Percentiles rank a stretch among this genome's conserved stretches.
Evolutionary conservation across 2,113 vertebrate species (phyloP).

Genomic region (Puntigrus tetrazona): DNA sequence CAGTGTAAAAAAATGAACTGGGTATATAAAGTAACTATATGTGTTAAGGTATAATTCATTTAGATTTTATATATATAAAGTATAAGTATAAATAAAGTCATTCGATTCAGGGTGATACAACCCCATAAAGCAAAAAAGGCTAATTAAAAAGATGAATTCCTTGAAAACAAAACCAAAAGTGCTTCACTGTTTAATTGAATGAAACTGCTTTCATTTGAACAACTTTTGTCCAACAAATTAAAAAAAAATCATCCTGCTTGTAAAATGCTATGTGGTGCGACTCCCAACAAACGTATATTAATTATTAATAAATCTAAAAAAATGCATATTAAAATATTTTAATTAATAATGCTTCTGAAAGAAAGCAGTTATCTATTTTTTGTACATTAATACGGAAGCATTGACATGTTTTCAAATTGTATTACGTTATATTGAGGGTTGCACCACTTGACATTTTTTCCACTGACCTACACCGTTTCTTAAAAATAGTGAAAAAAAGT

Average conservation of each 20-base stretch:
- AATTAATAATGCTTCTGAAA: no score
- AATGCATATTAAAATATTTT: no score
- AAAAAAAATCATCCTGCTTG: neutral
- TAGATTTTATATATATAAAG: no score
- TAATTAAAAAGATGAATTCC: neutral
- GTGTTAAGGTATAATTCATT: no score
- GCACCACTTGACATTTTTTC: neutral
- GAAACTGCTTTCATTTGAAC: no score
- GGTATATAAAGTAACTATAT: no score
- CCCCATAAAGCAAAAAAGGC: neutral
- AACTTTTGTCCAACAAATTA: neutral
- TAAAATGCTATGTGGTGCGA: neutral
- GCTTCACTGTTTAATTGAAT: neutral
- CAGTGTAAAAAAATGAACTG: no score
- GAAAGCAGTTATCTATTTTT: no score
- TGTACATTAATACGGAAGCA: neutral
- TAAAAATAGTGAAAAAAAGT: no score
- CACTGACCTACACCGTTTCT: neutral
- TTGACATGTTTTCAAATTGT: neutral
- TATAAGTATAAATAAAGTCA: no score
- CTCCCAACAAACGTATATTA: neutral
- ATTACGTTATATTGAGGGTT: neutral
- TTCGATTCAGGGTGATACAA: neutral
- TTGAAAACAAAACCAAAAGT: neutral
- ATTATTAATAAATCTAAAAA: no score